Evolutionary conservation across 1,140 invertebrate species (phyloP), one percentile per base, ranked within the genome.

Genomic region (Sitophilus oryzae): DNA sequence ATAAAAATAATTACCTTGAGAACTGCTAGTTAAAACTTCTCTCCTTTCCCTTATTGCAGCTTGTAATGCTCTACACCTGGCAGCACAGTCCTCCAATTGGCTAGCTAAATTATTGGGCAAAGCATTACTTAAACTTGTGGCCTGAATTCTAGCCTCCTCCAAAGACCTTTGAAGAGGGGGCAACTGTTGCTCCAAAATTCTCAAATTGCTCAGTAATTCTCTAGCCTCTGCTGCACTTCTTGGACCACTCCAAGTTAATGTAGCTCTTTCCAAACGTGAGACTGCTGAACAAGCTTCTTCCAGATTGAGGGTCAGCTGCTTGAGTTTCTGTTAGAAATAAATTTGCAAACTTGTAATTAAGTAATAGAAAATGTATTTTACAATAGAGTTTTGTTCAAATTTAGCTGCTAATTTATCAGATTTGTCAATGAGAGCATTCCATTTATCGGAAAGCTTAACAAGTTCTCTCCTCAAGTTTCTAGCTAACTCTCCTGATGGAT

Each of bases 301-400:
- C 65, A 96, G 77, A 14, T 82, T 84, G 59, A 87, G 86, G 65
- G 93, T 89, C 74, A 96, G 86, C 53, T 86, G 80, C 66, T 87
- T 86, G 73, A 96, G 84, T 80, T 92, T 91, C 93, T 96, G 78
- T 1, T 82, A n/a, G n/a, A n/a, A n/a, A n/a, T n/a, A n/a, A n/a
- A n/a, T n/a, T n/a, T n/a, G n/a, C n/a, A n/a, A n/a, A n/a, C n/a
- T n/a, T n/a, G n/a, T n/a, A n/a, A n/a, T n/a, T n/a, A n/a, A n/a
- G n/a, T n/a, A n/a, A n/a, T n/a, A n/a, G 10, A 3, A 14, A 34
- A 14, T 36, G 25, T 19, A 5, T 82, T 83, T 83, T 77, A 94
- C 92, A 76, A 84, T 82, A 63, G 88, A 80, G 67, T 88, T 89
- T 69, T 95, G 90, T 73, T 96, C 92, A 65, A 96, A 77, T 70